These are phyloP conservation scores for Melospiza melodia DNA, from an alignment of 2,113 vertebrate species.

Conservation along the genomic window DNA sequence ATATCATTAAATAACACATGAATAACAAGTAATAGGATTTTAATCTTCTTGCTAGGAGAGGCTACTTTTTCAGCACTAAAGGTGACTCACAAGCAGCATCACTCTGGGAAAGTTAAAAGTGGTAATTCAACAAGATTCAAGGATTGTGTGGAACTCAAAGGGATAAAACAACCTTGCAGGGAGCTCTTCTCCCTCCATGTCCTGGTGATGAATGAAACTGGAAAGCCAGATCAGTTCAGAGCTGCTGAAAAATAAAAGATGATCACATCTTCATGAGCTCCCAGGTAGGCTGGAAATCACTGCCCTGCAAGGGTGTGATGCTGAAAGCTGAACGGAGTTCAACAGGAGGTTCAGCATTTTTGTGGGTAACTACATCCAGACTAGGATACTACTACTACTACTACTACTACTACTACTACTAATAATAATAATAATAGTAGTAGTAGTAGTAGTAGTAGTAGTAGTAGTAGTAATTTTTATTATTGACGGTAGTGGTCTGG, in stretches of 20 bases:
- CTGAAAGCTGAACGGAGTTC: background rate
- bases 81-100: conserved; percentile 57
- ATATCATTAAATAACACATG: conserved; percentile 65
- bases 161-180: conserved; percentile 17
- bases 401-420: too few relatives aligned
- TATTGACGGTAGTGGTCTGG: background rate
- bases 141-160: background rate
- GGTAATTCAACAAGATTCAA: background rate
- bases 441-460: too few relatives aligned
- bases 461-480: too few relatives aligned
- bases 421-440: too few relatives aligned
- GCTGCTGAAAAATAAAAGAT: background rate
- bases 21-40: conserved; percentile 63
- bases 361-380: background rate
- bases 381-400: too few relatives aligned
- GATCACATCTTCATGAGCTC: background rate
- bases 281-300: background rate
- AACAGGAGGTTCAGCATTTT: background rate
- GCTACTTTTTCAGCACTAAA: conserved; percentile 26
- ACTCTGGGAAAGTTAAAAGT: background rate
- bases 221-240: background rate
- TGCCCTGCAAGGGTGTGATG: rapidly evolving
- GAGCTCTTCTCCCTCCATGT: background rate
- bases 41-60: conserved; percentile 52
- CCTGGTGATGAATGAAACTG: background rate